Percentiles rank a stretch among this genome's conserved stretches.
phyloP scores from a whole-genome alignment of 2,888 invertebrate genomes.

The Agrotis puta region DNA sequence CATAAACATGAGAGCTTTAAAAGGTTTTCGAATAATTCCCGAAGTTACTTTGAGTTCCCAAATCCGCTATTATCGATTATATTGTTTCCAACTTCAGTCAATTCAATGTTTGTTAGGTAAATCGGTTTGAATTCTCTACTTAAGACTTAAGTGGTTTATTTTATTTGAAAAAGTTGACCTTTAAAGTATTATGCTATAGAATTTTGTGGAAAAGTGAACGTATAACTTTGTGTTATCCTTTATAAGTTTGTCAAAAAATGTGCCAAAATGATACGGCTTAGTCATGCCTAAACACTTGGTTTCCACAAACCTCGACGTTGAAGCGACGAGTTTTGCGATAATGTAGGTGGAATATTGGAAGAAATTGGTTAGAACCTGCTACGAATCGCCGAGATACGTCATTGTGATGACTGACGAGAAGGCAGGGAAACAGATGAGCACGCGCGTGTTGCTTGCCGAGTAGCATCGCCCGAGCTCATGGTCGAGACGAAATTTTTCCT shows the following conservation, averaged over 20 bases:
- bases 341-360: not conserved
- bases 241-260: not conserved
- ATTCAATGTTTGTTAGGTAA: conserved; percentile 29
- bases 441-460: not conserved
- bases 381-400: too few species aligned
- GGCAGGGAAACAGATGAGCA: not conserved
- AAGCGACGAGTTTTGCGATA: not conserved
- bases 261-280: too few species aligned
- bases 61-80: conserved; percentile 62
- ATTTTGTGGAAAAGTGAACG: not conserved
- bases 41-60: conserved; percentile 45
- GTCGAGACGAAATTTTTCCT: not conserved
- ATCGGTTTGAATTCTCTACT: not conserved
- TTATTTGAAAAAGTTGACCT: not conserved
- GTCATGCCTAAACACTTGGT: too few species aligned
- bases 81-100: conserved; percentile 57
- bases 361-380: not conserved
- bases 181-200: not conserved
- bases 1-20: conserved; percentile 51
- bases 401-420: not conserved
- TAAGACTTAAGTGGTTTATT: conserved; percentile 14
- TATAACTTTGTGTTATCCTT: not conserved
- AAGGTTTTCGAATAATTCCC: conserved; percentile 49
- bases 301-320: not conserved
- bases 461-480: not conserved